phyloP scores from a whole-genome alignment of 2,797 vertebrate species.

The Acestrorhynchus altus region DNA sequence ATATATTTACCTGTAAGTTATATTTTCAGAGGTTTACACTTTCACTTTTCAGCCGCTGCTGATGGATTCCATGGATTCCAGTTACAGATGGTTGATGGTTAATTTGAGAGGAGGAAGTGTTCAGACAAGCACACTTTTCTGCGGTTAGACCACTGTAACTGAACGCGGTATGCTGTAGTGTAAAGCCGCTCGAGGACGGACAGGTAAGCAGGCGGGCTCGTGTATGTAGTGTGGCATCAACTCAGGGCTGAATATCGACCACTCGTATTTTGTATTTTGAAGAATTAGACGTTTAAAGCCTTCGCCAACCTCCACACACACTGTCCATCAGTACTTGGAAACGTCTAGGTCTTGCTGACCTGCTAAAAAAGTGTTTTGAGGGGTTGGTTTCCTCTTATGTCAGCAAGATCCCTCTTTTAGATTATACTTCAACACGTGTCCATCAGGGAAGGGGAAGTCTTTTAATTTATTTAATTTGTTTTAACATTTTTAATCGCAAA shows the following conservation, averaged over 20 bases:
- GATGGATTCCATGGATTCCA: slow-evolving; percentile 57
- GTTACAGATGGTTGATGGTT: slow-evolving; percentile 29
- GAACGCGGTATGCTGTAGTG: slow-evolving; percentile 37
- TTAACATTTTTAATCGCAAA: not conserved
- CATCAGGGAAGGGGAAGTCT: slow-evolving; percentile 29
- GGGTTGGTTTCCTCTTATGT: not conserved
- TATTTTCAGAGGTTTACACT: slow-evolving; percentile 68
- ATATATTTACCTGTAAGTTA: slow-evolving; percentile 69
- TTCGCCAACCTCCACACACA: slow-evolving; percentile 17
- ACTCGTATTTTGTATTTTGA: slow-evolving; percentile 53
- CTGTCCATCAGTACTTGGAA: slow-evolving; percentile 19
- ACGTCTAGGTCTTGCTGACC: slow-evolving; percentile 6
- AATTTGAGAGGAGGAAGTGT: not conserved
- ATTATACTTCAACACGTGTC: slow-evolving; percentile 9
- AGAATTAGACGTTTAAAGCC: slow-evolving; percentile 21
- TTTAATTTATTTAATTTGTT: slow-evolving; percentile 34
- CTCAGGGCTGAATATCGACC: slow-evolving; percentile 73
- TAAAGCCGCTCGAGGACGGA: too few species aligned
- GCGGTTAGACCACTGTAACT: slow-evolving; percentile 29
- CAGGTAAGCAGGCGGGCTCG: too few species aligned
- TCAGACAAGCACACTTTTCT: not conserved
- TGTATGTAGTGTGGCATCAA: slow-evolving; percentile 20
- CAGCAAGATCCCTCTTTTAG: slow-evolving; percentile 9
- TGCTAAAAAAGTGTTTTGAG: not conserved
- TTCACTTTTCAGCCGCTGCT: slow-evolving; percentile 54